phyloP scores from a whole-genome alignment of 2,797 vertebrate species.

The Pangasius djambal region DNA sequence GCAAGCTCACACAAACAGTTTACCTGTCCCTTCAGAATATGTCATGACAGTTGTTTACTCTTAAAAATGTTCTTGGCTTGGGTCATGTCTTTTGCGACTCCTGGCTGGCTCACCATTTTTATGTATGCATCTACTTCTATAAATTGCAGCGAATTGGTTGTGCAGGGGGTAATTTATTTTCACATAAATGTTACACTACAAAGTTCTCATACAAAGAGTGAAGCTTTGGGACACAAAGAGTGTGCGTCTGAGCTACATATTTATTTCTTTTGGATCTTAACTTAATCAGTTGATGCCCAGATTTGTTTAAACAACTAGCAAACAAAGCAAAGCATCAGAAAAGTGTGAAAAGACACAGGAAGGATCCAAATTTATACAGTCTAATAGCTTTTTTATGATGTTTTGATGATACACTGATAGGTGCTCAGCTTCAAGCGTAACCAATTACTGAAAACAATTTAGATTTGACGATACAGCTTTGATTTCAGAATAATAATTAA shows the following conservation, averaged over 20 bases:
- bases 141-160: background rate
- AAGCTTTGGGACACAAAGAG: background rate
- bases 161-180: background rate
- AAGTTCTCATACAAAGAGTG: background rate
- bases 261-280: background rate
- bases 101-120: background rate
- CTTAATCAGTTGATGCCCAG: background rate
- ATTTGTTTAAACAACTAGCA: constrained; percentile 6
- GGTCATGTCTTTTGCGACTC: background rate
- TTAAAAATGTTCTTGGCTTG: background rate
- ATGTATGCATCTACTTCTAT: background rate
- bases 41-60: background rate
- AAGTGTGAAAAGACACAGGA: background rate
- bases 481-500: constrained; percentile 14
- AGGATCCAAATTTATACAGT: background rate
- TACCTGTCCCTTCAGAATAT: background rate
- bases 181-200: background rate
- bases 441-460: constrained; percentile 32
- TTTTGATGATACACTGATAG: background rate
- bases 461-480: constrained; percentile 26
- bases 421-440: constrained; percentile 20
- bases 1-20: background rate
- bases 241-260: background rate
- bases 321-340: background rate
- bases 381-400: background rate